Evolutionary conservation across 2,113 vertebrate species (phyloP).

Genomic region (Mionectes macconnelli): DNA sequence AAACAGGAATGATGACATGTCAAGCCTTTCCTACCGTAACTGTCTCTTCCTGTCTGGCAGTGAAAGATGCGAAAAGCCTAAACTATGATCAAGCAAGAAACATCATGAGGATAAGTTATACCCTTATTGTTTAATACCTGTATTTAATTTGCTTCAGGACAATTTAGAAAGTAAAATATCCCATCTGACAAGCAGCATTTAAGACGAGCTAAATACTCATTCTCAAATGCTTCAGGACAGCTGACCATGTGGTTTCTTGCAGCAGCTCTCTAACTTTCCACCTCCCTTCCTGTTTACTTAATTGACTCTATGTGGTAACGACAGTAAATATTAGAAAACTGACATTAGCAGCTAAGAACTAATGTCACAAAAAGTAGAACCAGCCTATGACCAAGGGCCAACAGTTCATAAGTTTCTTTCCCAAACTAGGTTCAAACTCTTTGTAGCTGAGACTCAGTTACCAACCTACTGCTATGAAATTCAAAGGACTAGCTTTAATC

Average conservation of each 20-base stretch:
- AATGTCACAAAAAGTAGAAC: neutral
- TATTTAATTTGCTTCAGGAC: neutral
- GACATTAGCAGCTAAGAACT: neutral
- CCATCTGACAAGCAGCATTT: neutral
- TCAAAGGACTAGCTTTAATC: neutral
- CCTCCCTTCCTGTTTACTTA: slow-evolving; percentile 53
- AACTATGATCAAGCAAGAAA: neutral
- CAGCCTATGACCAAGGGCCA: neutral
- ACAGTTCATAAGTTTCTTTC: neutral
- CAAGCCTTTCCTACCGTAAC: neutral
- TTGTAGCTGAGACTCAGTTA: neutral
- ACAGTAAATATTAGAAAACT: neutral
- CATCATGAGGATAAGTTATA: neutral
- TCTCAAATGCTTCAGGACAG: neutral
- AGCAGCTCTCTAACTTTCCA: neutral
- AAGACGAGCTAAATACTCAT: neutral
- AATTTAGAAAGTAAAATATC: neutral
- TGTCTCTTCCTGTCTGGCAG: neutral
- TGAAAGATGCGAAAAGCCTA: neutral
- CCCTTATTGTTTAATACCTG: neutral
- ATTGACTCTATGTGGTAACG: neutral
- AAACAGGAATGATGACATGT: neutral
- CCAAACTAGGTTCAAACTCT: neutral
- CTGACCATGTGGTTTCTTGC: neutral
- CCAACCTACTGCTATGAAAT: neutral